Base-by-base conservation (phyloP, 2,113 vertebrate genomes). In the Lepus europaeus region DNA sequence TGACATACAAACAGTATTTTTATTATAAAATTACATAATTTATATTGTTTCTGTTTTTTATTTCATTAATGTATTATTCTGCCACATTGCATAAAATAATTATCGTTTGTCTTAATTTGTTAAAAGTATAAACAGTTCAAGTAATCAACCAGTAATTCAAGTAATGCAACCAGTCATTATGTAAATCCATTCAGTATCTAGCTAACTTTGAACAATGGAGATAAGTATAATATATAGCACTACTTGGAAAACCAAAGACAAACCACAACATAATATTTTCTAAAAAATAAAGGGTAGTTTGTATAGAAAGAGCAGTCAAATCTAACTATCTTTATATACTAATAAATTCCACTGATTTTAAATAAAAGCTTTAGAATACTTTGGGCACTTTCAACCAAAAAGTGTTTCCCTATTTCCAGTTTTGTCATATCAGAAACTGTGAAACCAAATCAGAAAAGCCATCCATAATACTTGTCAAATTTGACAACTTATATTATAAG, bases 231-330 rank as follows among this genome's bases (percentile, higher is more conserved):
- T 72, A 20, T 23, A 63, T 11, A 93, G 45, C 77, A 22, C 9
- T 59, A 11, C 64, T 78, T 66, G 22, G 56, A 73, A 59, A 72
- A 29, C 19, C 23, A 36, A 91, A 33, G 25, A 27, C n/a, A 70
- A 95, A 25, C n/a, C 63, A 83, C 89, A 91, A 69, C 19, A 87
- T 83, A 86, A 68, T 61, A 66, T 36, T 25, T 76, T 77, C 59
- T 72, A 45, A 25, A 29, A 64, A 87, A 70, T 76, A 96, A 84
- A 72, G 53, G 14, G 6, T 64, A 31, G 0, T 61, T 70, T 84
- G 25, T 61, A 31, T 17, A 88, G 29, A 49, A 85, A 5, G 79
- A 6, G 20, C 19, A 89, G 31, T 53, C 27, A 91, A 78, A 49
- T 73, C 29, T 9, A 78, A 61, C 83, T 79, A 8, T 73, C 90